Evolutionary conservation across 2,888 invertebrate species (phyloP).

Genomic region (Caenorhabditis becei): DNA sequence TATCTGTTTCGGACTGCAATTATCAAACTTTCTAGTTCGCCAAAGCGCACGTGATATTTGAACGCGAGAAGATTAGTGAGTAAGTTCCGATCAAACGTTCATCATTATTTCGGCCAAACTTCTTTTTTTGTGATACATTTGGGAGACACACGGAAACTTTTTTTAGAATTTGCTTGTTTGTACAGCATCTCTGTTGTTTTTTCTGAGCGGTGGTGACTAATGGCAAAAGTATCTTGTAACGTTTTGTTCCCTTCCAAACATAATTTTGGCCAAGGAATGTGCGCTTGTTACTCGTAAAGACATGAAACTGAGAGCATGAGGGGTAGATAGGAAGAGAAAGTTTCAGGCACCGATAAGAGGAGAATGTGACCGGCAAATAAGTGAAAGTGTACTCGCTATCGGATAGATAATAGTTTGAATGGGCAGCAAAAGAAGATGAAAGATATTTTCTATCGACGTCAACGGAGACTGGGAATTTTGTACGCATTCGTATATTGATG

Average conservation of each 20-base stretch:
- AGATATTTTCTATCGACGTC: no score
- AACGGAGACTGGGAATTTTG: no score
- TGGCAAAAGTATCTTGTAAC: not conserved
- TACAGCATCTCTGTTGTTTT: not conserved
- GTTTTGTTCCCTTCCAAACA: not conserved
- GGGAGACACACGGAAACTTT: not conserved
- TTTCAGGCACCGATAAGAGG: not conserved
- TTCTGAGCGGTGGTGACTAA: not conserved
- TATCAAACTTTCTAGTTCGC: not conserved
- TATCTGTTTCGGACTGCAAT: not conserved
- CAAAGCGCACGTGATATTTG: constrained; percentile 1
- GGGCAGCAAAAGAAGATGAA: not conserved
- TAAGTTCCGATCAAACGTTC: constrained; percentile 4
- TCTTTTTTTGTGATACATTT: not conserved
- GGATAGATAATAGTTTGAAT: not conserved
- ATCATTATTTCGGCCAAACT: not conserved
- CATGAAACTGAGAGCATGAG: not conserved
- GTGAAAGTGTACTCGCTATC: not conserved
- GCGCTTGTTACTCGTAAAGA: not conserved
- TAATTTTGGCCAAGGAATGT: not conserved
- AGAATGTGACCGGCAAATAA: not conserved
- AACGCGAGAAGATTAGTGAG: not conserved
- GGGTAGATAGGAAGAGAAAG: not conserved
- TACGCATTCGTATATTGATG: no score
- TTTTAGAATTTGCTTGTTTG: not conserved